Evolutionary conservation across 2,113 vertebrate species (phyloP), one percentile per base, ranked within the genome.

Genomic region (Peromyscus polionotus): DNA sequence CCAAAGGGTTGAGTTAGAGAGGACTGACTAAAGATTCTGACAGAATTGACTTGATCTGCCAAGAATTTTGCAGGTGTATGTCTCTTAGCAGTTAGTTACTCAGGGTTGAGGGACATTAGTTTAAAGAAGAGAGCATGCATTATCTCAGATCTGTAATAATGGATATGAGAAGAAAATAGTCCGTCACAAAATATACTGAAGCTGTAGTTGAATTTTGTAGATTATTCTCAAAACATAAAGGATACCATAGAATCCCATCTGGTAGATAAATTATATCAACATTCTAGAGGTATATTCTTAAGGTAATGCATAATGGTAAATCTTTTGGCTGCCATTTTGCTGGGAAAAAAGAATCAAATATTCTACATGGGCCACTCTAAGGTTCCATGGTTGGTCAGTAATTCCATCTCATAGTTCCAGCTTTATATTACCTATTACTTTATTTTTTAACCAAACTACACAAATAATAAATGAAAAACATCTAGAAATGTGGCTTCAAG

Each of bases 191-290:
- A 61, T 83, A 81, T 42, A 67, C 8, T 73, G 45, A n/a, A 92
- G 20, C 17, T 80, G 28, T 88, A 89, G 45, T 81, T 91, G 36
- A 59, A 81, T 94, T 61, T 89, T 70, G 63, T 48, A 94, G 89
- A 94, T 48, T 83, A 91, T 54, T 26, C 72, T 57, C 51, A 76
- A 7, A 24, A 75, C 39, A 85, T 89, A 93, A 65, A 17, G 45
- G 48, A 87, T 45, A 73, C 70, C 83, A 84, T 68, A 45, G 76
- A 90, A 95, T n/a, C 20, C 42, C 88, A 76, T 85, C n/a, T 77
- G 33, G n/a, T 91, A 95, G 70, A 45, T 92, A 31, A 88, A 39
- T 85, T 95, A 33, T 72, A 96, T 94, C 59, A 92, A 26, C 59
- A 57, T 61, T 31, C 8, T 70, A 70, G 20, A 70, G 24, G 16